Evolutionary conservation across 2,797 vertebrate species (phyloP).

Genomic region (Epinephelus coioides): DNA sequence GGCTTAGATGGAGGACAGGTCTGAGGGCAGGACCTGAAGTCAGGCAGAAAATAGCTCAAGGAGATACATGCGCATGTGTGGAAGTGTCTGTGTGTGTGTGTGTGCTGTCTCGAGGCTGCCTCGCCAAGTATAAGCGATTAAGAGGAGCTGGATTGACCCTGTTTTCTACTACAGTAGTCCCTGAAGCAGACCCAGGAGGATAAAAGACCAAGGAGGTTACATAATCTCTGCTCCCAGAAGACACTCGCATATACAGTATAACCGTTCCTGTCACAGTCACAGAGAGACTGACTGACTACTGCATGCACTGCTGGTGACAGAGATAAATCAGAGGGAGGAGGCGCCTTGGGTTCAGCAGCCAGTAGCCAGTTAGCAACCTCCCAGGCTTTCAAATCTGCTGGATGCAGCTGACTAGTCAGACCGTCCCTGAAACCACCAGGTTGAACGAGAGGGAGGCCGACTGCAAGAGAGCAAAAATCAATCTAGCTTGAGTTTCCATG

Average conservation of each 20-base stretch:
- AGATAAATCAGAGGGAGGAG: conserved; percentile 20
- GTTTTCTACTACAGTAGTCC: conserved; percentile 52
- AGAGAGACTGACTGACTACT: conserved; percentile 16
- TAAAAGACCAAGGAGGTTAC: conserved; percentile 57
- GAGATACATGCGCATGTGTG: conserved; percentile 15
- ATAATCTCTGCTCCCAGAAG: conserved; percentile 56
- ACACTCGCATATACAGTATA: conserved; percentile 11
- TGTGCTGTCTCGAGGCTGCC: conserved; percentile 44
- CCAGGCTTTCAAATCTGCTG: conserved; percentile 29
- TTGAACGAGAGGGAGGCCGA: conserved; percentile 8
- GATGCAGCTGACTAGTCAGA: conserved; percentile 31
- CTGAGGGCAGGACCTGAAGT: conserved; percentile 56
- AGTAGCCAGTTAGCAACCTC: conserved; percentile 8
- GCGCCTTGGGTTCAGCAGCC: conserved; percentile 13
- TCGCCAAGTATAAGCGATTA: conserved; percentile 64
- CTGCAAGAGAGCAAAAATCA: conserved; percentile 65
- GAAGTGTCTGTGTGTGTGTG: conserved; percentile 11
- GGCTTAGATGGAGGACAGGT: conserved; percentile 52
- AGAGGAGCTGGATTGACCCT: conserved; percentile 68
- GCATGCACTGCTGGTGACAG: not conserved
- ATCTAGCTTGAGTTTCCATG: conserved; percentile 72
- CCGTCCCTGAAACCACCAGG: conserved; percentile 29
- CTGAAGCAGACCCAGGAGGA: conserved; percentile 53
- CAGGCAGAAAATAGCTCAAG: conserved; percentile 64
- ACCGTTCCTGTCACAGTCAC: conserved; percentile 15